A percentile compares a stretch with the other conserved stretches of the same genome.
phyloP scores from a whole-genome alignment of 1,140 invertebrate genomes.

The Anoplolepis gracilipes region DNA sequence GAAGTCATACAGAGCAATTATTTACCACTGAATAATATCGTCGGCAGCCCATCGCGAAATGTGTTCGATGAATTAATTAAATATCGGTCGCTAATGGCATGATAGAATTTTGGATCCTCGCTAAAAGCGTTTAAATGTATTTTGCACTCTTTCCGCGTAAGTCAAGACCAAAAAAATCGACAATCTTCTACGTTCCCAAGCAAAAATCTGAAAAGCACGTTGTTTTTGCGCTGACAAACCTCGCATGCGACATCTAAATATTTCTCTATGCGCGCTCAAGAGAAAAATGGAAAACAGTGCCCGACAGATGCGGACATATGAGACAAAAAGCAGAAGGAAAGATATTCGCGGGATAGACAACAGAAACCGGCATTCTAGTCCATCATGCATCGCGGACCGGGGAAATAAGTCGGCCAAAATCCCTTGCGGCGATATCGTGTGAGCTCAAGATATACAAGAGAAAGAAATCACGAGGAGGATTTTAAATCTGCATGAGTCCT shows the following conservation, averaged over 20 bases:
- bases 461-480: slow-evolving; percentile 32
- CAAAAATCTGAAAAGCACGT: not conserved
- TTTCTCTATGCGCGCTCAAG: not conserved
- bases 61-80: slow-evolving; percentile 25
- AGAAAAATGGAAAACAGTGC: not conserved
- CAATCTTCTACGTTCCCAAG: not conserved
- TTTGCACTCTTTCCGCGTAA: not conserved
- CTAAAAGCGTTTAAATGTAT: slow-evolving; percentile 36
- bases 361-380: slow-evolving; percentile 24
- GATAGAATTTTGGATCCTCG: slow-evolving; percentile 1
- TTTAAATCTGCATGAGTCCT: slow-evolving; percentile 63
- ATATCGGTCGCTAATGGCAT: slow-evolving; percentile 40
- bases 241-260: slow-evolving; percentile 12
- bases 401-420: slow-evolving; percentile 62
- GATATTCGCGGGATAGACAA: slow-evolving; percentile 25
- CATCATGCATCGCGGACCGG: not conserved
- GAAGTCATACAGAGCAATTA: not conserved
- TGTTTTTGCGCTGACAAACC: slow-evolving; percentile 1
- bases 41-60: not conserved
- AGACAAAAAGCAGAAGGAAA: not conserved
- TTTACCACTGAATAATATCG: slow-evolving; percentile 17
- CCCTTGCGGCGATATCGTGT: slow-evolving; percentile 27
- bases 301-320: not conserved
- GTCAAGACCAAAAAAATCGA: not conserved
- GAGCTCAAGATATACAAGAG: slow-evolving; percentile 19